A percentile compares a stretch with the other conserved stretches of the same genome.
Evolutionary conservation across 2,113 vertebrate genomes (phyloP).

Genomic region (Hyaena hyaena): DNA sequence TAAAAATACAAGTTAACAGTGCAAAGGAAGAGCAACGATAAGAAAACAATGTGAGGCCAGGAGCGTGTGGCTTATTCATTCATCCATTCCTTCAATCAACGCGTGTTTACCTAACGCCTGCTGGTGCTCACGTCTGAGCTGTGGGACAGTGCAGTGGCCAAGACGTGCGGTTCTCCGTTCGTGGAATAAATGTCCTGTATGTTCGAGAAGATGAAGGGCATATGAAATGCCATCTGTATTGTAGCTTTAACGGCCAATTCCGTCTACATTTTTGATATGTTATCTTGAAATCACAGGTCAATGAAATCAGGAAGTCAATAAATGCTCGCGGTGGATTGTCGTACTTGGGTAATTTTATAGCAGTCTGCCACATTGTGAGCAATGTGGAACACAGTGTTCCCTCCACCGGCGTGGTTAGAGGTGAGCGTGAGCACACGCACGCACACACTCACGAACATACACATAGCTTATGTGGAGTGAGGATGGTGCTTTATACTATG

Average conservation of each 20-base stretch:
- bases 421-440: accelerated
- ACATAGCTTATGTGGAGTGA: neutral
- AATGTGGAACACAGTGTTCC: neutral
- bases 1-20: neutral
- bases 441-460: too few relatives aligned
- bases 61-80: neutral
- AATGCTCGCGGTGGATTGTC: neutral
- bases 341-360: neutral
- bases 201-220: neutral
- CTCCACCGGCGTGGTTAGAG: neutral
- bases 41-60: neutral
- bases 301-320: neutral
- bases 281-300: neutral
- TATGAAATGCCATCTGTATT: neutral
- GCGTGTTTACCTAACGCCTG: neutral
- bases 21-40: neutral
- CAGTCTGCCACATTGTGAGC: neutral
- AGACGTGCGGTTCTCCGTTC: neutral
- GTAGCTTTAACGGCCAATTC: neutral
- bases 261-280: neutral
- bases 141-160: neutral
- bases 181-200: accelerated
- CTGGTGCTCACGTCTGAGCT: neutral
- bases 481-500: neutral
- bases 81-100: neutral